Evolutionary conservation across 2,888 invertebrate species (phyloP), one percentile per base, ranked within the genome.

Genomic region (Dicyrtomina minuta): DNA sequence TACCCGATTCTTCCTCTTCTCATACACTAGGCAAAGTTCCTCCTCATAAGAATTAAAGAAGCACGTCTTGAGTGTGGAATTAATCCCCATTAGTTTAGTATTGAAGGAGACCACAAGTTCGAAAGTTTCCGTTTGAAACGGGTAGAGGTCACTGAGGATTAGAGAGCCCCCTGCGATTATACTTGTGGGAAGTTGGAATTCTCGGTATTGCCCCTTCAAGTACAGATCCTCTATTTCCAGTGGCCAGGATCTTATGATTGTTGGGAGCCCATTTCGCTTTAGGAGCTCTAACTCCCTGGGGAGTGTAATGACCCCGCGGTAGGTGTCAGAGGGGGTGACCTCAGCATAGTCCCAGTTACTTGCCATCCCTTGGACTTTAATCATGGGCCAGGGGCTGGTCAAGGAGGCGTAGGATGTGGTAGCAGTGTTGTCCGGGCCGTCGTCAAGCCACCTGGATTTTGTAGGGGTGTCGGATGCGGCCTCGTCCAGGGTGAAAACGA

Each of bases 371-470:
- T 76, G 70, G 4, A 33, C 33, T 33, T 33, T 33, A n/a, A 69
- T 43, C n/a, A 76, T 59, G 0, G 2, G 10, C 8, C 72, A 26
- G 10, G 33, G 33, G n/a, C n/a, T n/a, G n/a, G n/a, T n/a, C n/a
- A n/a, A n/a, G n/a, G n/a, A n/a, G n/a, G n/a, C 33, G 33, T 33
- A 78, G 1, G 74, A 70, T 0, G 76, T 75, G 17, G 74, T 71
- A 10, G 76, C 77, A 44, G 76, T 76, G 55, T 78, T 78, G 22
- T 78, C 77, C 0, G 71, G 17, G 58, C 77, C 77, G 71, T 72
- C 76, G 44, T 77, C 77, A 41, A 78, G 41, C 76, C 76, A 78
- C n/a, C 72, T 61, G 33, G 33, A 3, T 5, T 33, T 33, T 33
- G 3, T 33, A 33, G 3, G 4, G 33, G 3, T 8, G 8, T 33